These are phyloP conservation scores for Telmatherina bonti DNA, from an alignment of 2,797 vertebrate genomes.

Conservation along the genomic window DNA sequence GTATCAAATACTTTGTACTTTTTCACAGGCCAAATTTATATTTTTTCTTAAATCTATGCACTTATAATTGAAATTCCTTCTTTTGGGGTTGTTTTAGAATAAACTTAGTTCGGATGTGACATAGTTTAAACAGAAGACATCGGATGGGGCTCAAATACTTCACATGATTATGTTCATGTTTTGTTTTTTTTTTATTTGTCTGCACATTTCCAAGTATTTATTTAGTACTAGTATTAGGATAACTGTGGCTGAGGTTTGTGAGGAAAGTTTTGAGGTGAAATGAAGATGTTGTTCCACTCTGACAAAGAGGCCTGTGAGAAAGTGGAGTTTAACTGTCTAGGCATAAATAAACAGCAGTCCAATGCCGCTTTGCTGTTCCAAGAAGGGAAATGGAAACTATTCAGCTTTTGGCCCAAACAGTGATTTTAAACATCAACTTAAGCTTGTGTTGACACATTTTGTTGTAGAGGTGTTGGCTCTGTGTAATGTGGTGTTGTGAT, in stretches of 20 bases:
- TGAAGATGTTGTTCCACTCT: neutral
- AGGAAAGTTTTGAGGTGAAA: neutral
- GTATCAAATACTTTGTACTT: no score
- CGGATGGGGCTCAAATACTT: neutral
- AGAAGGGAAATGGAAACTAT: neutral
- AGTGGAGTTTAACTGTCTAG: neutral
- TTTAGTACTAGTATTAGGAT: neutral
- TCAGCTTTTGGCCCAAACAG: neutral
- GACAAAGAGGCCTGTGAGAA: neutral
- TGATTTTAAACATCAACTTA: no score
- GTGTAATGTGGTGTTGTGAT: neutral
- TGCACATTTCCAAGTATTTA: neutral
- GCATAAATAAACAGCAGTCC: neutral
- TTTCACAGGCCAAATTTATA: no score
- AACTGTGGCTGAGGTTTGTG: no score
- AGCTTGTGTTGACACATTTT: no score
- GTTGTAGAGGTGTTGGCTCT: constrained; percentile 1
- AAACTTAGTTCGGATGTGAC: no score
- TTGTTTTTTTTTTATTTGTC: neutral
- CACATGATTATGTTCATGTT: neutral
- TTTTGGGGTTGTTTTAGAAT: no score
- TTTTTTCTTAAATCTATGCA: no score
- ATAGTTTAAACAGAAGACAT: neutral
- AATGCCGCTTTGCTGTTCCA: neutral
- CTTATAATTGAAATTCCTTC: no score